Evolutionary conservation across 2,113 vertebrate genomes (phyloP), one percentile per base, ranked within the genome.

Genomic region (Cyprinodon brontotheroides): DNA sequence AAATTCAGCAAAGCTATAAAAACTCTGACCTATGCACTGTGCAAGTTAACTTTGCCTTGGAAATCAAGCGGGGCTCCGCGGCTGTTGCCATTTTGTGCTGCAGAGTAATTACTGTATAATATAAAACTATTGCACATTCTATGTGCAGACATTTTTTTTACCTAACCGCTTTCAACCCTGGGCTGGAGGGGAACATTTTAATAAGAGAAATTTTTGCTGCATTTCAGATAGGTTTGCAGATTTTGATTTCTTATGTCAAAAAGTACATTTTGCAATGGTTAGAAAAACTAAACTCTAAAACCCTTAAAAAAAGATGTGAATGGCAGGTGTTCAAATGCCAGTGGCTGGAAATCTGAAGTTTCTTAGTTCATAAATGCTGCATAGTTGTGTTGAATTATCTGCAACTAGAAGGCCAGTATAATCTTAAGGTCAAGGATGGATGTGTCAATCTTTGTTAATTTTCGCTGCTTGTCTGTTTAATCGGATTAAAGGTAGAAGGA

Each of bases 1-100:
- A 72, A 72, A 71, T 15, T 57, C 10, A 71, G 60, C 47, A 15
- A 65, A 53, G 70, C 61, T 38, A 4, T 82, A 61, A 78, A 61
- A 78, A 70, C 47, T 71, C 61, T 37, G 65, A 80, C 45, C 64
- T 59, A 10, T 17, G 17, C 50, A 70, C 74, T 62, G 12, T 43
- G 38, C 61, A 17, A 45, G 20, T 65, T 43, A 79, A 75, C 45
- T 63, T 17, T n/a, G 22, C 53, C 59, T 72, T 5, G n/a, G 11
- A 53, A 74, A 36, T 74, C 62, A 68, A 69, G 47, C 39, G 9
- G n/a, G n/a, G 59, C 67, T 70, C 61, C 4, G 41, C 2, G 6
- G 41, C 12, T 73, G 3, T 62, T 29, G 48, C 41, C 11, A 1
- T 63, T 71, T 74, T 12, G 17, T 67, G 53, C 53, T 9, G 6